phyloP scores from a whole-genome alignment of 2,113 vertebrate genomes.

The Henicopernis longicauda region DNA sequence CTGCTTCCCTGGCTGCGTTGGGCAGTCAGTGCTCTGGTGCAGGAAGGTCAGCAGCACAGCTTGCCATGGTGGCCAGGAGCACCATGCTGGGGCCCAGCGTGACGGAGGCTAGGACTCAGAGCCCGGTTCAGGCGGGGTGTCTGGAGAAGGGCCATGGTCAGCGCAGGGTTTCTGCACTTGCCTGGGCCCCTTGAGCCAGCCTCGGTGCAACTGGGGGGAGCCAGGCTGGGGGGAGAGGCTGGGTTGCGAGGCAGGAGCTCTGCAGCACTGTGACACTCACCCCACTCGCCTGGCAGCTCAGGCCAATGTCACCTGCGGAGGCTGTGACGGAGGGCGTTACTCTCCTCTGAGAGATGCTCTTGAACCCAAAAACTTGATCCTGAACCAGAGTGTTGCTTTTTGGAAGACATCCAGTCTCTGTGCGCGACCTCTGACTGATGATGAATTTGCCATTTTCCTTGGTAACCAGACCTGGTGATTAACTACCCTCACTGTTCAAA shows the following conservation, averaged over 20 bases:
- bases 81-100: fast-evolving
- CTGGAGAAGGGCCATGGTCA: background rate
- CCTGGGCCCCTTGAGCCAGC: background rate
- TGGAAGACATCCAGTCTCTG: slow-evolving; percentile 24
- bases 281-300: fast-evolving
- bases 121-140: background rate
- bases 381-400: background rate
- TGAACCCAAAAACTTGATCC: background rate
- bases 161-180: background rate
- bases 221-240: background rate
- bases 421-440: background rate
- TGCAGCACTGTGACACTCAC: fast-evolving
- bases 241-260: background rate
- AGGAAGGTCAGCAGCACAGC: background rate
- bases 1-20: background rate
- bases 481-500: slow-evolving; percentile 15
- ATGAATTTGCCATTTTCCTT: slow-evolving; percentile 51
- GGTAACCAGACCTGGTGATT: slow-evolving; percentile 23
- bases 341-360: background rate
- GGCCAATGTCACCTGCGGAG: fast-evolving
- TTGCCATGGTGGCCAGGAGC: background rate
- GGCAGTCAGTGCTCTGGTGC: background rate
- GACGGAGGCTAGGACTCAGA: fast-evolving
- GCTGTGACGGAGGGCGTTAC: background rate
- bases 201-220: background rate